phyloP scores from a whole-genome alignment of 2,888 invertebrate genomes.

The Ophraella communa region DNA sequence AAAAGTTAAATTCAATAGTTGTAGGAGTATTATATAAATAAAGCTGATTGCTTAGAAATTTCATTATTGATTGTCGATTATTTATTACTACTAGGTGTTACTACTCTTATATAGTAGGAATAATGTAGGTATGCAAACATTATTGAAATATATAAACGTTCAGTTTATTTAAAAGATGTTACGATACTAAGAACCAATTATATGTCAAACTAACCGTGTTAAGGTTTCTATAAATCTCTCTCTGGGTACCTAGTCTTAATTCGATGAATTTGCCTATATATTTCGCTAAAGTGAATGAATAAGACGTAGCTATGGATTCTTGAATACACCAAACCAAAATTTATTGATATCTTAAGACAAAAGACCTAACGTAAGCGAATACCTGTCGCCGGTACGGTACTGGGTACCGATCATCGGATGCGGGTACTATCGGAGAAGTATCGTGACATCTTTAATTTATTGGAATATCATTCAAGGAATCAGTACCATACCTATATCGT shows the following conservation, averaged over 20 bases:
- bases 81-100: neutral
- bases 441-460: constrained; percentile 18
- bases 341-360: neutral
- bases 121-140: neutral
- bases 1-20: neutral
- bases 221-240: too few relatives aligned
- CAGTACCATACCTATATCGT: constrained; percentile 13
- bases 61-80: neutral
- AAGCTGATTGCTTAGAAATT: too few relatives aligned
- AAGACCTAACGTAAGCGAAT: neutral
- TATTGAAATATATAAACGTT: neutral
- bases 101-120: too few relatives aligned
- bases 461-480: constrained; percentile 19
- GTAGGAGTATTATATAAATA: neutral
- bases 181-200: neutral
- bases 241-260: too few relatives aligned
- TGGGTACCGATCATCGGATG: constrained; percentile 14
- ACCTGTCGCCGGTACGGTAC: constrained; percentile 3
- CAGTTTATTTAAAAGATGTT: neutral
- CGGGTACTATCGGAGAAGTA: constrained; percentile 19
- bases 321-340: neutral
- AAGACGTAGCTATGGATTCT: neutral
- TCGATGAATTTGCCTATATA: neutral
- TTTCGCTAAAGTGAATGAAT: neutral
- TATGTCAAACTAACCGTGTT: too few relatives aligned